Evolutionary conservation across 1,140 invertebrate species (phyloP), one percentile per base, ranked within the genome.

Genomic region (Semibalanus balanoides): DNA sequence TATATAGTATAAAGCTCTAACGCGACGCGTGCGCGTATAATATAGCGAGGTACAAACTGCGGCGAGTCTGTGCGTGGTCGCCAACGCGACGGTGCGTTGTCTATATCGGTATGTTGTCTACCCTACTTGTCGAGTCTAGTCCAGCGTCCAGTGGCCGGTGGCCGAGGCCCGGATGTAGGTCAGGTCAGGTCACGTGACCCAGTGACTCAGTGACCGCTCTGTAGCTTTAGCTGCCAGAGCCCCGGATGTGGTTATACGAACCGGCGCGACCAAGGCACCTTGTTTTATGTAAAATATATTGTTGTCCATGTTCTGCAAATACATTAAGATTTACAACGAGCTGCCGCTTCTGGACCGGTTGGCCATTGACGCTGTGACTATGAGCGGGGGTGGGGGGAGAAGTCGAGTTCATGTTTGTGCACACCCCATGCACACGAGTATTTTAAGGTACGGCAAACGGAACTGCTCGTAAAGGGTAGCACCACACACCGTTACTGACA

Each of bases 221-320:
- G 14, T 64, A 64, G 51, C 51, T 64, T 64, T 64, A 64, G 51
- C 51, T 19, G 51, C 22, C 14, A 25, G 51, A 14, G 11, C 51
- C 22, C 51, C 22, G 11, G 22, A 25, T 64, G 51, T 19, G 51
- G 51, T 64, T 14, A 14, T 7, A 19, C 51, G 1, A 64, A 25
- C 51, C 51, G 7, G 51, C 51, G 51, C 51, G 51, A 25, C 51
- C 51, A 64, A 64, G 1, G 51, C 51, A 64, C 51, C 11, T 64
- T 64, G 51, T 64, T 64, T 64, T 25, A 64, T 64, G 51, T 64
- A 64, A 64, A 64, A 64, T 64, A 64, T 64, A 64, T 64, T 64
- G 51, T 64, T 64, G 51, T 64, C 51, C 1, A 64, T 64, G 51
- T 64, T 64, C 51, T 64, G 51, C 11, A 64, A 64, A 64, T 64